Conservation (phyloP, 2,888 invertebrate species). For the Eristalinus aeneus region DNA sequence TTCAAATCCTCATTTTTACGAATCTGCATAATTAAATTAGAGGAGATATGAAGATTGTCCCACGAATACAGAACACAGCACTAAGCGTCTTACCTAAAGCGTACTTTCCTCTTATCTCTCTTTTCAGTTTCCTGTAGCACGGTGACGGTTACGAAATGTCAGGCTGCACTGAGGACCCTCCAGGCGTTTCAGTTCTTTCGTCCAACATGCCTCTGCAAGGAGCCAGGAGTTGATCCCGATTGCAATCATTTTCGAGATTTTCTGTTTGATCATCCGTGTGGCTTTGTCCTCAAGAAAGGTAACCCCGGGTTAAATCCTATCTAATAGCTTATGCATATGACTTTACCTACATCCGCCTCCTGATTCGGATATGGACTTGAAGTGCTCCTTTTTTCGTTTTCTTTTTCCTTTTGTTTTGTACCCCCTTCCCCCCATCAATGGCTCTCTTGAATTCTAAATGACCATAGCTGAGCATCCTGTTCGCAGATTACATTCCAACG, state of each 20-base stretch:
- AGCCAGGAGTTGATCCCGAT: constrained; percentile 94
- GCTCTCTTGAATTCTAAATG: background rate
- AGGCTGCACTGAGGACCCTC: constrained; percentile 92
- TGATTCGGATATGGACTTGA: background rate
- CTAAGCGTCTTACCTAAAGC: background rate
- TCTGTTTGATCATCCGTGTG: constrained; percentile 96
- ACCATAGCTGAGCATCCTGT: constrained; percentile 12
- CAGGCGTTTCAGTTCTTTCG: constrained; percentile 96
- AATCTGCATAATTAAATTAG: constrained; percentile 16
- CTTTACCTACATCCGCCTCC: background rate
- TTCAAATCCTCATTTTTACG: background rate
- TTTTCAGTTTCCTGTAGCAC: constrained; percentile 94
- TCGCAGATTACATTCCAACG: constrained; percentile 6
- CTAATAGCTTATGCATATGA: constrained; percentile 57
- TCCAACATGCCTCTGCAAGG: constrained; percentile 95
- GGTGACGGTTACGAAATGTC: constrained; percentile 95
- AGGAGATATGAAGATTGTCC: background rate
- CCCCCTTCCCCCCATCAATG: background rate
- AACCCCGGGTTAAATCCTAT: constrained; percentile 73
- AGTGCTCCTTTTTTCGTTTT: too few species aligned
- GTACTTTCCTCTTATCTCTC: constrained; percentile 51
- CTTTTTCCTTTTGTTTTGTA: background rate
- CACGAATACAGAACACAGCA: background rate
- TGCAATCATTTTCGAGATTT: constrained; percentile 96
- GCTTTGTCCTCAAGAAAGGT: constrained; percentile 95